These are phyloP conservation scores for Galago senegalensis DNA, from an alignment of 2,797 vertebrate genomes.

Conservation along the genomic window DNA sequence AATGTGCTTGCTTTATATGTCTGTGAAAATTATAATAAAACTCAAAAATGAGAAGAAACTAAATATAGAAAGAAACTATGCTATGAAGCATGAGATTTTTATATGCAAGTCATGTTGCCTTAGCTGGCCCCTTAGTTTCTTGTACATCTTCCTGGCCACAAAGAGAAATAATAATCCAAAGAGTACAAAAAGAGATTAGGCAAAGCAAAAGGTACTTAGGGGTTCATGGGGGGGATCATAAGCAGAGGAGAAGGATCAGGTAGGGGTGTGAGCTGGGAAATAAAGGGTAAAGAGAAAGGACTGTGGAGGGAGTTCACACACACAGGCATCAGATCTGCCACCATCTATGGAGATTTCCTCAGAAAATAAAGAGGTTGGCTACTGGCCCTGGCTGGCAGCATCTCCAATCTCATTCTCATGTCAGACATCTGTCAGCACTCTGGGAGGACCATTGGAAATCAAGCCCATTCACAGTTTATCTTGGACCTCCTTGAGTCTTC, in stretches of 20 bases:
- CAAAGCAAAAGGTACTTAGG: neutral
- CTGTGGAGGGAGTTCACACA: neutral
- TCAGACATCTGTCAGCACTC: constrained; percentile 90
- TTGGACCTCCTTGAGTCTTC: constrained; percentile 86
- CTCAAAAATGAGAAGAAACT: neutral
- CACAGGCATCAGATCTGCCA: constrained; percentile 31
- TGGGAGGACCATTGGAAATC: constrained; percentile 87
- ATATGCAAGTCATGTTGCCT: neutral
- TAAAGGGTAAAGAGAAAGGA: neutral
- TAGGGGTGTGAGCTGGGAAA: neutral
- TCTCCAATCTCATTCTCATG: constrained; percentile 81
- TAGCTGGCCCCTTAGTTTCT: neutral
- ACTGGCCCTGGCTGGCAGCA: constrained; percentile 81
- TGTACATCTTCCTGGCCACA: neutral
- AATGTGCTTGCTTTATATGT: neutral
- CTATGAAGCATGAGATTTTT: constrained; percentile 22
- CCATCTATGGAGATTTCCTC: constrained; percentile 79
- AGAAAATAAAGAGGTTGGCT: constrained; percentile 83
- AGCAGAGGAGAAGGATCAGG: neutral
- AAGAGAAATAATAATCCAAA: neutral
- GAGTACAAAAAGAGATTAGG: neutral
- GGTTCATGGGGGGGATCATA: neutral
- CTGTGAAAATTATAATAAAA: neutral
- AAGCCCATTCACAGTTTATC: constrained; percentile 87
- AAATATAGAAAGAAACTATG: constrained; percentile 1